Evolutionary conservation across 2,113 vertebrate species (phyloP), one percentile per base, ranked within the genome.

Genomic region (Brachyistius frenatus): DNA sequence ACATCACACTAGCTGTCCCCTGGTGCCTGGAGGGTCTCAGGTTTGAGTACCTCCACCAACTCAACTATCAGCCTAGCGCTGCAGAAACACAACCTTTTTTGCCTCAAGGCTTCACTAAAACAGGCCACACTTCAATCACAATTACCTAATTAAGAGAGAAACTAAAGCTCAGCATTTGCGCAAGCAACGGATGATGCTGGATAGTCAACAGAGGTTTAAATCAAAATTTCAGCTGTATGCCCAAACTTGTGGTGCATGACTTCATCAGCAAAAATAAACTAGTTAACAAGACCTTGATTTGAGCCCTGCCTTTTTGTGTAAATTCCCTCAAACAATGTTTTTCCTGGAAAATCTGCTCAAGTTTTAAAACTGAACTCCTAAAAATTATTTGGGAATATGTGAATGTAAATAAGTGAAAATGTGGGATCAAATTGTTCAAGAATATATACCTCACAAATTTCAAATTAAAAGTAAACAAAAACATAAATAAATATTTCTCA

Each of bases 111-210:
- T 81, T 30, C 58, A 76, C 70, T 61, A 78, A 91, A 91, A 90
- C 90, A 86, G 90, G 86, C 91, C 90, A 80, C 73, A 91, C 91
- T 89, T 94, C 94, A 89, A 84, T 94, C 92, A 93, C 75, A 81
- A 91, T 94, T 92, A 93, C 83, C 88, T 94, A 93, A 95, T 91
- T 90, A 90, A 86, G 66, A 77, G 81, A 79, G 89, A 91, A 92
- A 84, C 65, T 86, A 78, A 87, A 86, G 85, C 91, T 92, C 89
- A 90, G 88, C 92, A 75, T 84, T 91, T 62, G 49, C 85, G 80
- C 73, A 30, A 68, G 81, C 82, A 58, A 61, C 66, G 80, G 57
- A 83, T 81, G 83, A 64, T 14, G 58, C 80, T 76, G 41, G 64
- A 61, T 14, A 70, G 88, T 91, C 92, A 89, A 67, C 83, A 46